phyloP scores from a whole-genome alignment of 64 coral and sea anemone species.

The Astreopora myriophthalma region DNA sequence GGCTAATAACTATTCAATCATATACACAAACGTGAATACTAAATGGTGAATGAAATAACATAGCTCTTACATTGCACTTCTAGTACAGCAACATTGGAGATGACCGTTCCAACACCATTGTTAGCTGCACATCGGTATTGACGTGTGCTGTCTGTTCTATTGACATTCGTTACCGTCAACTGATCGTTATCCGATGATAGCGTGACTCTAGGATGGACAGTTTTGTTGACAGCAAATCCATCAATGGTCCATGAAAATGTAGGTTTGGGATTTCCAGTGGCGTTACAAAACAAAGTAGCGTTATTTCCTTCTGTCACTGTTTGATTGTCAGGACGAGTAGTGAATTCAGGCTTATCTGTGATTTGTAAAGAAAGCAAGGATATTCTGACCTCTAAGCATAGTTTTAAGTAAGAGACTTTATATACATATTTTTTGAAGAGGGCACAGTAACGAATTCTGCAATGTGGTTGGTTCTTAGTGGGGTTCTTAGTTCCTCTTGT shows the following conservation, averaged over 20 bases:
- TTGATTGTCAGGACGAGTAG: no score
- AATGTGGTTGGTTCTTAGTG: no score
- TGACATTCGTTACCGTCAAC: slow-evolving; percentile 10
- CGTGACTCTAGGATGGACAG: neutral
- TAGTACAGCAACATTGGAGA: neutral
- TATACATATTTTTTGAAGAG: no score
- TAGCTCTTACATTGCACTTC: slow-evolving; percentile 30
- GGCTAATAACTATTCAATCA: no score
- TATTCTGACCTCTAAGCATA: neutral
- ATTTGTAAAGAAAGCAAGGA: neutral
- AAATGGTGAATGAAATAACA: no score
- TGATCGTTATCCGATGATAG: neutral
- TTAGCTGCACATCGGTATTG: slow-evolving; percentile 14
- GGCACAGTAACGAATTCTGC: no score
- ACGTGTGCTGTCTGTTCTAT: neutral
- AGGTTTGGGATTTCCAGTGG: neutral
- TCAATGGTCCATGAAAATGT: slow-evolving; percentile 25
- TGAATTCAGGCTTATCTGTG: no score
- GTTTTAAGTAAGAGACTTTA: no score
- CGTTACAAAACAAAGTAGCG: slow-evolving; percentile 33
- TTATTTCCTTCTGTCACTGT: no score
- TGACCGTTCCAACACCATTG: neutral
- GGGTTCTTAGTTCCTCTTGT: no score
- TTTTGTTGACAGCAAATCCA: neutral
- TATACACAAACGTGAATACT: no score